These are phyloP conservation scores for Montipora cactus DNA, from an alignment of 64 coral and sea anemone species.

Conservation along the genomic window DNA sequence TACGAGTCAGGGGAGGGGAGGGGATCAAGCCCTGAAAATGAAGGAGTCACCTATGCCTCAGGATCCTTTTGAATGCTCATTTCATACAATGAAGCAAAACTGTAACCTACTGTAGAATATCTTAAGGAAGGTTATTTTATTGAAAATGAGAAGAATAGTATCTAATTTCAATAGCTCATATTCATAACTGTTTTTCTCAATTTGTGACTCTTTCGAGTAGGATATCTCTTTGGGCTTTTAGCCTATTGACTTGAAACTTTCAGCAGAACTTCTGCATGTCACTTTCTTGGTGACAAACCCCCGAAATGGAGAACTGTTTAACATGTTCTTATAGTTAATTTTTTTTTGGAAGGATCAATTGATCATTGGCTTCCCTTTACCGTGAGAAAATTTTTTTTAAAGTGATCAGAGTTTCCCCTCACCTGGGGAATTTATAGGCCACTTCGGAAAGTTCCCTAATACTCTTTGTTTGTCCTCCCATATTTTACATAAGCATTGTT, in stretches of 20 bases:
- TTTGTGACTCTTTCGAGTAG: background rate
- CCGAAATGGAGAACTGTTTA: too few species aligned
- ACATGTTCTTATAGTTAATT: too few species aligned
- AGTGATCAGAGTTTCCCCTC: too few species aligned
- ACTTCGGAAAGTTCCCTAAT: too few species aligned
- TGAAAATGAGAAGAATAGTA: background rate
- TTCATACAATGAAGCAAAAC: background rate
- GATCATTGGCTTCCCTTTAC: too few species aligned
- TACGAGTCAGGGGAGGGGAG: too few species aligned
- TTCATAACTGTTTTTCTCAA: constrained; percentile 36
- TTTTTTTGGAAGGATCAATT: too few species aligned
- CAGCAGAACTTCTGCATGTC: too few species aligned
- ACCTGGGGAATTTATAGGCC: background rate
- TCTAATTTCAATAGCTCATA: background rate
- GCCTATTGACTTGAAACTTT: background rate
- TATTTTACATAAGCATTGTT: too few species aligned
- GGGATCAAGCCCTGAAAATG: constrained; percentile 18
- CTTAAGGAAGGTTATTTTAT: background rate
- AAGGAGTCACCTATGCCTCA: constrained; percentile 2
- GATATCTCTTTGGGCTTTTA: background rate
- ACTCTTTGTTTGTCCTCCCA: too few species aligned
- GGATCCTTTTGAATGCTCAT: constrained; percentile 14
- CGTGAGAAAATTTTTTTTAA: too few species aligned
- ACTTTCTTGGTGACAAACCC: too few species aligned
- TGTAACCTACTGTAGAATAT: background rate